Percentiles rank a stretch among this genome's conserved stretches.
Conservation (phyloP, 2,113 vertebrate species). For the Hyperopisus bebe region DNA sequence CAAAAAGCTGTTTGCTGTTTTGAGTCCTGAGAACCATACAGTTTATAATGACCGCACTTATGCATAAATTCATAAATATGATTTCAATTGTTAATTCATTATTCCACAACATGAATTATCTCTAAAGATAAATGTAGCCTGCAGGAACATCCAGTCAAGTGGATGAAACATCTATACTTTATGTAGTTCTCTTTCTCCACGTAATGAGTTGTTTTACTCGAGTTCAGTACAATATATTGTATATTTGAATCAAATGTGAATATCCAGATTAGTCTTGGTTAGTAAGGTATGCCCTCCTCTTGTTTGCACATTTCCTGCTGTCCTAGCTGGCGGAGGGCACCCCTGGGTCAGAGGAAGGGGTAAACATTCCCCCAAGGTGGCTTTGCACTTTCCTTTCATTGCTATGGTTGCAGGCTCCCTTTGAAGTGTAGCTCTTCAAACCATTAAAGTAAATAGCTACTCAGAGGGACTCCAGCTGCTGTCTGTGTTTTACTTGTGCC, state of each 20-base stretch:
- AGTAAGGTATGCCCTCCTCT: neutral
- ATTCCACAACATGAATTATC: neutral
- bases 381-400: slow-evolving; percentile 17
- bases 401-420: slow-evolving; percentile 15
- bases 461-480: slow-evolving; percentile 26
- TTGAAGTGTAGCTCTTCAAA: slow-evolving; percentile 26
- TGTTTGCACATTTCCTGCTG: neutral
- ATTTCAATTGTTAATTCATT: neutral
- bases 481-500: slow-evolving; percentile 21
- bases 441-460: slow-evolving; percentile 31
- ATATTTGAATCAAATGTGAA: neutral
- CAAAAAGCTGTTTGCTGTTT: neutral
- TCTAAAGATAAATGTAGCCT: neutral
- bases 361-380: slow-evolving; percentile 23
- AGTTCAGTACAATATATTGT: neutral
- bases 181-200: neutral
- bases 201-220: neutral
- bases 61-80: neutral
- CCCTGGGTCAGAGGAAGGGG: neutral
- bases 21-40: neutral
- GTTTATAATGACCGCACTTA: neutral
- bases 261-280: neutral
- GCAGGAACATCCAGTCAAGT: neutral
- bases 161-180: neutral
- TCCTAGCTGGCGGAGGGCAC: neutral